Evolutionary conservation across 37 sponge, comb jelly and placozoan genomes (phyloP).

Genomic region (Cliona cf. orientalis): DNA sequence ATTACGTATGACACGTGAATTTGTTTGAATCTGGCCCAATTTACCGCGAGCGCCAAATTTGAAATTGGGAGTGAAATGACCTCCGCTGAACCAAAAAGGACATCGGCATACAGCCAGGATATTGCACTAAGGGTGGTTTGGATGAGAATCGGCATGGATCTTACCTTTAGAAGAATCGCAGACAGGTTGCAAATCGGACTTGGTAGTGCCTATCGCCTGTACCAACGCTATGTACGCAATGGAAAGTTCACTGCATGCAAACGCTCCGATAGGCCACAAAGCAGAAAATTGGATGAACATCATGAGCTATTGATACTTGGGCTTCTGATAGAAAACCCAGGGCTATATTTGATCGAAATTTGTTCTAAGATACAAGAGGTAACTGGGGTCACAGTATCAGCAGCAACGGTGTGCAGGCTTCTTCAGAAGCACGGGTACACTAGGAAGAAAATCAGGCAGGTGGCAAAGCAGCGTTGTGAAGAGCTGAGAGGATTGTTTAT

Average conservation of each 20-base stretch:
- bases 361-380: background rate
- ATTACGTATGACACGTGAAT: too few relatives aligned
- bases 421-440: background rate
- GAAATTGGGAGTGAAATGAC: too few relatives aligned
- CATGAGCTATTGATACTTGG: background rate
- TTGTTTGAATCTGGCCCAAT: too few relatives aligned
- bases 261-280: background rate
- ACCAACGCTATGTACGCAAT: background rate
- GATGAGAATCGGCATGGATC: background rate
- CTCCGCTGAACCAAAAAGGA: background rate
- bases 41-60: too few relatives aligned
- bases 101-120: background rate
- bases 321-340: background rate
- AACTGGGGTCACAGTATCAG: background rate
- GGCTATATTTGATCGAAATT: background rate
- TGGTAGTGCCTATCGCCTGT: constrained; percentile 1
- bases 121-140: background rate
- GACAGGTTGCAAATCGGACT: constrained; percentile 15
- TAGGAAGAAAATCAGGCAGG: constrained; percentile 1
- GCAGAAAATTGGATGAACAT: background rate
- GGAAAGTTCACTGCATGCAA: constrained; percentile 4
- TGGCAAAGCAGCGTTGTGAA: constrained; percentile 24
- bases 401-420: background rate
- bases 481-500: background rate
- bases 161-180: constrained; percentile 14